These are phyloP conservation scores for Falcaria lacertinaria DNA, from an alignment of 2,888 invertebrate genomes.

Conservation along the genomic window DNA sequence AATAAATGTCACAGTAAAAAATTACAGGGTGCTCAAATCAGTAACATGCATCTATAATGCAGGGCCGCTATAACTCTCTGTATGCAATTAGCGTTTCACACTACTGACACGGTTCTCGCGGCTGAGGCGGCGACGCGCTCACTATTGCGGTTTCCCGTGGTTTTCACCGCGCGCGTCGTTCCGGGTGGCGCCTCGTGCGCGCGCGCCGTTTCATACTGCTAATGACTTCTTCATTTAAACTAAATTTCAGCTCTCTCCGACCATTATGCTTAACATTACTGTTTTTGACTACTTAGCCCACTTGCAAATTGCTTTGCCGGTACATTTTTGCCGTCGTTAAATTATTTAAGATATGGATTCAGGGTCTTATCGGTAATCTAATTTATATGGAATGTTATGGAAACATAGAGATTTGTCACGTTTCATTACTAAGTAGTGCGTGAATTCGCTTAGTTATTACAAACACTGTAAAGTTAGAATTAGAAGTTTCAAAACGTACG, in stretches of 20 bases:
- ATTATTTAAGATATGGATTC: not conserved
- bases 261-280: slow-evolving; percentile 15
- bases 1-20: not conserved
- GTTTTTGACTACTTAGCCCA: slow-evolving; percentile 14
- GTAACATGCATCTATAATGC: slow-evolving; percentile 35
- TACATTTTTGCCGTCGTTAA: not conserved
- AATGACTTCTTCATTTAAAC: slow-evolving; percentile 54
- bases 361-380: not conserved
- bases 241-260: slow-evolving; percentile 40
- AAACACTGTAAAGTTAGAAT: slow-evolving; percentile 2
- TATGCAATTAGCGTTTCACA: slow-evolving; percentile 75
- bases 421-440: slow-evolving; percentile 12
- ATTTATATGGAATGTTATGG: slow-evolving; percentile 16
- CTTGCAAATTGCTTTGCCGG: not conserved
- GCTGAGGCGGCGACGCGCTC: slow-evolving; percentile 46
- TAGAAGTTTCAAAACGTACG: too few species aligned
- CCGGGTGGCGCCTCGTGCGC: slow-evolving; percentile 71
- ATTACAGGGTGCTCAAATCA: slow-evolving; percentile 21
- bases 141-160: slow-evolving; percentile 76
- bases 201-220: slow-evolving; percentile 52
- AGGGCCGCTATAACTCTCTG: slow-evolving; percentile 52
- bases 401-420: slow-evolving; percentile 21
- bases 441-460: slow-evolving; percentile 13
- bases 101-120: slow-evolving; percentile 79
- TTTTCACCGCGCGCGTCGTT: slow-evolving; percentile 74